Evolutionary conservation across 2,797 vertebrate genomes (phyloP).

Genomic region (Cyclura pinguis): DNA sequence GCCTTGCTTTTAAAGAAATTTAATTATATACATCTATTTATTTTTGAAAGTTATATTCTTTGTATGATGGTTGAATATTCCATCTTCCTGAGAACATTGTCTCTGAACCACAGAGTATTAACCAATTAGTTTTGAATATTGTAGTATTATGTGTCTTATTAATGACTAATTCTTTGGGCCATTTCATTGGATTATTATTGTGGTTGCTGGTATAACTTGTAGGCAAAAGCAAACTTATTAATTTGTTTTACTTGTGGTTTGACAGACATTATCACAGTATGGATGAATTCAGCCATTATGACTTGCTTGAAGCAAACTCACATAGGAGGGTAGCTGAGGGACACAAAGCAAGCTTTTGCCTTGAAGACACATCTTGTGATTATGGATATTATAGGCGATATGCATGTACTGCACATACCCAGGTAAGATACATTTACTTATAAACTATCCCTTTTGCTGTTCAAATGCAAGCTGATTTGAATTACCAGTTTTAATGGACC

Average conservation of each 20-base stretch:
- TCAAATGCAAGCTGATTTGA: background rate
- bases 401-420: conserved; percentile 95
- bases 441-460: conserved; percentile 17
- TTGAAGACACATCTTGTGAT: conserved; percentile 98
- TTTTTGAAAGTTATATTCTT: conserved; percentile 42
- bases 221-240: conserved; percentile 28
- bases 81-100: background rate
- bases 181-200: background rate
- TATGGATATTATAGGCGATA: conserved; percentile 95
- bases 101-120: conserved; percentile 22
- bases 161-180: background rate
- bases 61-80: conserved; percentile 5
- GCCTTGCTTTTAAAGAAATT: conserved; percentile 42
- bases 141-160: background rate
- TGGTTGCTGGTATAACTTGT: background rate
- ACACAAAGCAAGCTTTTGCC: conserved; percentile 98
- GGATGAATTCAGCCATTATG: conserved; percentile 99
- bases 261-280: conserved; percentile 97
- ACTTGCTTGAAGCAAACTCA: conserved; percentile 89
- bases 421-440: conserved; percentile 79
- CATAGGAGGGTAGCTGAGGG: conserved; percentile 94
- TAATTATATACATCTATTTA: conserved; percentile 21
- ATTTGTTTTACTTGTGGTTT: conserved; percentile 30
- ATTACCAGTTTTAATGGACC: background rate
- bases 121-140: conserved; percentile 22